Base-by-base conservation (phyloP, 2,113 vertebrate species). In the Zonotrichia leucophrys region DNA sequence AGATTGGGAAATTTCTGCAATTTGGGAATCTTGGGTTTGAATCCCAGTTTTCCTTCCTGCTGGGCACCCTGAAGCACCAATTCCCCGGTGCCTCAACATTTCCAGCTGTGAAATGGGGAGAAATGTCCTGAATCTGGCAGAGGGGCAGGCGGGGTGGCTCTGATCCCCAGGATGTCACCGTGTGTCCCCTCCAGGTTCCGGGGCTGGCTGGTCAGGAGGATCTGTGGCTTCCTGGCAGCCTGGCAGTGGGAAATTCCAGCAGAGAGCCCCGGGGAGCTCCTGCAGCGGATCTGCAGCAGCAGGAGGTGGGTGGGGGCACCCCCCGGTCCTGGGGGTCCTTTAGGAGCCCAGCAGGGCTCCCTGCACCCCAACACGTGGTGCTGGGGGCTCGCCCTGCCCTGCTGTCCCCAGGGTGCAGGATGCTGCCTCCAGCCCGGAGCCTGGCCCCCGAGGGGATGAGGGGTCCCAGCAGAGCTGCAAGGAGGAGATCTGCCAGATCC, bases 131-230 rank as follows among this genome's bases (percentile, higher is more conserved):
- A 7, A n/a, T 22, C 14, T 46, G 15, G 9, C 41, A 8, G 12
- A 21, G 7, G 8, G 21, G 16, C 3, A 2, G 11, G 6, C 9
- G 53, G 19, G 30, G 16, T 15, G 33, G 23, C 46, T 50, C 46
- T 28, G 49, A 19, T 30, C 7, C 7, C 22, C 3, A 2, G 47
- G 22, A 17, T 47, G 46, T 82, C 4, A 2, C 80, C 1, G 0
- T 60, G 10, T 46, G n/a, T 16, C 42, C 47, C 19, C 50, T 70
- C 13, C 90, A 98, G 98, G 97, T 98, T 96, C 92, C 95, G 98
- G 47, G 98, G 98, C 50, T 98, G 98, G 98, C 84, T 98, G 72
- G 98, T 98, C 47, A 97, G 97, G 15, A 97, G 97, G 77, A 59
- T 98, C 22, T 98, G 97, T 10, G 97, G 77, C 7, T 49, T 98